Conservation (phyloP, 92 coral and sea anemone species). For the Desmophyllum pertusum region DNA sequence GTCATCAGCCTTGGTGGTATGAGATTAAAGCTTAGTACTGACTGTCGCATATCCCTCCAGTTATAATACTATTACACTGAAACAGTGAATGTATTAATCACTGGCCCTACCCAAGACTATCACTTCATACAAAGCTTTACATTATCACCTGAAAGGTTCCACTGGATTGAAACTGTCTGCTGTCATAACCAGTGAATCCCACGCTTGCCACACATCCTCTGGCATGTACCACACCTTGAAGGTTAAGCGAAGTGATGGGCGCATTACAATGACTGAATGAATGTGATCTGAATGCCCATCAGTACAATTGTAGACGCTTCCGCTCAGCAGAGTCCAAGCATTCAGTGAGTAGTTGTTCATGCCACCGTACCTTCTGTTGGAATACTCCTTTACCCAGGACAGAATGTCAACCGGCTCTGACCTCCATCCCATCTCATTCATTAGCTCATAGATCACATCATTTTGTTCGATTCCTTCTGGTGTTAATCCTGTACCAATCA, state of each 20-base stretch:
- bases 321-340: constrained; percentile 76
- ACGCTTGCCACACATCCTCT: constrained; percentile 76
- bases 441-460: constrained; percentile 84
- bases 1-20: too few relatives aligned
- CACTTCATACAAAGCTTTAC: background rate
- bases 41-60: too few relatives aligned
- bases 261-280: constrained; percentile 66
- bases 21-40: too few relatives aligned
- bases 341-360: constrained; percentile 23
- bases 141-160: constrained; percentile 75
- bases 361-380: constrained; percentile 74
- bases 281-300: constrained; percentile 61
- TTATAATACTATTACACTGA: too few relatives aligned
- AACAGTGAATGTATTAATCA: too few relatives aligned
- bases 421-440: constrained; percentile 99
- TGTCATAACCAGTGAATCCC: constrained; percentile 66
- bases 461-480: constrained; percentile 97
- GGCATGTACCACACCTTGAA: constrained; percentile 80
- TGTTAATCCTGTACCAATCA: constrained; percentile 92
- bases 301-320: constrained; percentile 79
- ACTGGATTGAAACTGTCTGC: constrained; percentile 56
- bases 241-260: constrained; percentile 65
- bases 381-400: constrained; percentile 73
- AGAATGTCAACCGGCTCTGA: constrained; percentile 43
- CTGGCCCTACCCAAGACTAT: too few relatives aligned